phyloP scores from a whole-genome alignment of 1,140 invertebrate genomes.

The Gonatopus flavifemur region DNA sequence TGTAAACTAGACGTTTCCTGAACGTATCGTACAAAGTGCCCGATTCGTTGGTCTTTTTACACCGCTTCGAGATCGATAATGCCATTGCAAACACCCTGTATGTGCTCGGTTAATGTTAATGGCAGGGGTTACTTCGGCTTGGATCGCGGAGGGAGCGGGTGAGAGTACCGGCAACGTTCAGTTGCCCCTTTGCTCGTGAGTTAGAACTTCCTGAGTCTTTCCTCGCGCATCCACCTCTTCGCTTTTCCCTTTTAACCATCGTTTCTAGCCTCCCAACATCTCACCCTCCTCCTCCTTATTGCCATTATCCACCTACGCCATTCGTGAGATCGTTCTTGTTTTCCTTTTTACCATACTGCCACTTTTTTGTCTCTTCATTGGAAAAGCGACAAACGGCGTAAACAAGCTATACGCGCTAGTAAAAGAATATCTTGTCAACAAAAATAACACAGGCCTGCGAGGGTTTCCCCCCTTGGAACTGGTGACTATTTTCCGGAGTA shows the following conservation, averaged over 20 bases:
- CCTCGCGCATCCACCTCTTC: slow-evolving; percentile 35
- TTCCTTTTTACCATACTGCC: too few relatives aligned
- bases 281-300: background rate
- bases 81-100: slow-evolving; percentile 42
- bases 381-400: too few relatives aligned
- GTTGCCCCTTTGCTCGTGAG: slow-evolving; percentile 39
- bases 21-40: slow-evolving; percentile 36
- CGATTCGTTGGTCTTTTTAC: slow-evolving; percentile 38
- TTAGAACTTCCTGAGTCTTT: slow-evolving; percentile 49
- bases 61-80: slow-evolving; percentile 36
- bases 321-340: background rate
- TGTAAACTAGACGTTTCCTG: slow-evolving; percentile 38
- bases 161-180: too few relatives aligned
- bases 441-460: too few relatives aligned
- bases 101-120: slow-evolving; percentile 47
- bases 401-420: too few relatives aligned
- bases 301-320: background rate
- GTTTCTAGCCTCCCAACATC: too few relatives aligned
- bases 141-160: slow-evolving; percentile 28
- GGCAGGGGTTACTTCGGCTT: slow-evolving; percentile 32
- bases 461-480: too few relatives aligned
- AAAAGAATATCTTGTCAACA: too few relatives aligned
- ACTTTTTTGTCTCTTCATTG: too few relatives aligned
- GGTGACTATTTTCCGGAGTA: too few relatives aligned
- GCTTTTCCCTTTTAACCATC: too few relatives aligned